Base-by-base conservation (phyloP, 2,888 invertebrate genomes). In the Caenorhabditis sulstoni region DNA sequence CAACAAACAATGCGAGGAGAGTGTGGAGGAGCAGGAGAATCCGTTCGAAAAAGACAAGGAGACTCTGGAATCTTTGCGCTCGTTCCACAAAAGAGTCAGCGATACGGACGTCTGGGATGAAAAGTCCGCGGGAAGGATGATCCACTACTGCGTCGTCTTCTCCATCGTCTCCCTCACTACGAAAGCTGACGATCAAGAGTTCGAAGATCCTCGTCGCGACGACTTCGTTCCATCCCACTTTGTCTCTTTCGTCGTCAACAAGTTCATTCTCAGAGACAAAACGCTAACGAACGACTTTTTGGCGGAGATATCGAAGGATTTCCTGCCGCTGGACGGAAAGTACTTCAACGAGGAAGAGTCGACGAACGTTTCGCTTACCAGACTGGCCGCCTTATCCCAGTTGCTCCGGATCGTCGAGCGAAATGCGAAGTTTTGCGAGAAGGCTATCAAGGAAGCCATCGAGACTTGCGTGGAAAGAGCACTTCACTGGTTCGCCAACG, bases 181-280 rank as follows among this genome's bases (percentile, higher is more conserved):
- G 0, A 20, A n/a, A 1, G 11, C 49, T 5, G 62, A 57, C 0
- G 68, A 64, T 5, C 37, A 22, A 16, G 62, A 68, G 39, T 76
- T 29, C n/a, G 68, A 57, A 3, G 76, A 76, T 64, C 76, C 76
- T 29, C 55, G 68, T 7, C 18, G n/a, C n/a, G 57, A 76, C 3
- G 64, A 57, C 4, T 76, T 58, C 18, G 14, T 57, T 12, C 50
- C 64, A 1, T 44, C 62, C 1, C 55, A 18, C 8, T 76, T 55
- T 18, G 22, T 76, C 22, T 64, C 76, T 11, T 20, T 76, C 22
- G 52, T 37, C 3, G 12, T 68, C n/a, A 5, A 29, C 44, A 76
- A 68, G 35, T 68, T 68, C n/a, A 52, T 68, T 37, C 18, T 53
- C 18, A 67, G 64, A 22, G 76, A 68, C 5, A 64, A 64, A 50